Evolutionary conservation across 1,140 invertebrate genomes (phyloP).

Genomic region (Chlorops oryzae): DNA sequence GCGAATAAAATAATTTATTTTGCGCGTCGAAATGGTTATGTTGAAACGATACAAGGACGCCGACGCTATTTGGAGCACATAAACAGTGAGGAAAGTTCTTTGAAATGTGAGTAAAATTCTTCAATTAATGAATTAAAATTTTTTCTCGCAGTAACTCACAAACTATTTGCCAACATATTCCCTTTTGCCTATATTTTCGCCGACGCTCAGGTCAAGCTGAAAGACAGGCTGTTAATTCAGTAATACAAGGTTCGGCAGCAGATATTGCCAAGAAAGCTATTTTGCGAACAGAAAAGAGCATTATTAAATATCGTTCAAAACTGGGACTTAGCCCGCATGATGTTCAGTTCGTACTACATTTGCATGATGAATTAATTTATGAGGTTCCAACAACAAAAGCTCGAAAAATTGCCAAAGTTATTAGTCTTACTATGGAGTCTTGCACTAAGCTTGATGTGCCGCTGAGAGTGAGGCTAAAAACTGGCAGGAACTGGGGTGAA

Average conservation of each 20-base stretch:
- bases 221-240: slow-evolving; percentile 91
- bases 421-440: slow-evolving; percentile 77
- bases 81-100: slow-evolving; percentile 55
- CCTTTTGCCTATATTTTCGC: background rate
- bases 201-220: slow-evolving; percentile 84
- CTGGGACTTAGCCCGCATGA: slow-evolving; percentile 32
- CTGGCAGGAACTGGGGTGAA: slow-evolving; percentile 74
- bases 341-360: slow-evolving; percentile 68
- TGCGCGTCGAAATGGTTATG: slow-evolving; percentile 68
- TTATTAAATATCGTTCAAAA: slow-evolving; percentile 25
- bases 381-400: slow-evolving; percentile 69
- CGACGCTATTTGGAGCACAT: slow-evolving; percentile 75
- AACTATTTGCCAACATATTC: too few relatives aligned
- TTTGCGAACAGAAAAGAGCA: slow-evolving; percentile 65
- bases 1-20: slow-evolving; percentile 60
- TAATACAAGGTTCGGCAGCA: slow-evolving; percentile 91
- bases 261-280: slow-evolving; percentile 91
- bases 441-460: slow-evolving; percentile 66
- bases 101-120: slow-evolving; percentile 56
- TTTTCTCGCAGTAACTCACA: too few relatives aligned
- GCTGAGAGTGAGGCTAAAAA: slow-evolving; percentile 80
- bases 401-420: slow-evolving; percentile 55
- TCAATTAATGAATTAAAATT: too few relatives aligned
- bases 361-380: slow-evolving; percentile 95
- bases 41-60: slow-evolving; percentile 76